These are phyloP conservation scores for Octodonta nipae DNA, from an alignment of 2,888 invertebrate species.

Conservation along the genomic window DNA sequence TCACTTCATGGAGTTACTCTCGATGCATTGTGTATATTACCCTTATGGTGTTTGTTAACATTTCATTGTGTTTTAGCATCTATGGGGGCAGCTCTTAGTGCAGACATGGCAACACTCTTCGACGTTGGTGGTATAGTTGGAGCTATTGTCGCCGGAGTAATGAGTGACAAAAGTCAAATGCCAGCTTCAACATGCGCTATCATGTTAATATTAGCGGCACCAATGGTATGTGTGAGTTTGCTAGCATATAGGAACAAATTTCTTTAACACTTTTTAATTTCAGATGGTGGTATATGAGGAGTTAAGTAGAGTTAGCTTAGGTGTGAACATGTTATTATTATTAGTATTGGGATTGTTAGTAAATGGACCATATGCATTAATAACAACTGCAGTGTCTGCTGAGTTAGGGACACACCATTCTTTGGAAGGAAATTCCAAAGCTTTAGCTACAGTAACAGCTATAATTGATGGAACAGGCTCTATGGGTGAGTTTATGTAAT, in stretches of 20 bases:
- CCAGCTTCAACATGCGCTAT: conserved; percentile 75
- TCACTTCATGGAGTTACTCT: too few species aligned
- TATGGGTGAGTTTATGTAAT: conserved; percentile 48
- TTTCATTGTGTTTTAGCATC: too few species aligned
- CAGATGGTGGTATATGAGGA: conserved; percentile 71
- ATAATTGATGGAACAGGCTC: conserved; percentile 96
- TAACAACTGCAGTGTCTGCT: conserved; percentile 91
- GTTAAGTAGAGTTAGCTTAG: conserved; percentile 44
- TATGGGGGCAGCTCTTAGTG: conserved; percentile 56
- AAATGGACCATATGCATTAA: conserved; percentile 91
- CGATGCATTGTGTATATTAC: too few species aligned
- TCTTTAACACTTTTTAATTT: conserved; percentile 15
- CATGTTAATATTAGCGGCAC: conserved; percentile 70
- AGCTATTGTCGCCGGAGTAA: conserved; percentile 72
- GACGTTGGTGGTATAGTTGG: conserved; percentile 85
- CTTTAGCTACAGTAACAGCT: conserved; percentile 91
- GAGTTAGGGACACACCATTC: conserved; percentile 79
- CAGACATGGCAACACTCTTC: conserved; percentile 67
- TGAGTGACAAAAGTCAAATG: conserved; percentile 72
- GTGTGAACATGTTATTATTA: conserved; percentile 53
- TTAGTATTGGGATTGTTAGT: conserved; percentile 69
- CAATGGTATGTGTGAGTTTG: conserved; percentile 49
- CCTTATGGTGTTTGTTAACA: too few species aligned
- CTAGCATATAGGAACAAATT: background rate
- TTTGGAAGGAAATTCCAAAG: conserved; percentile 71